Evolutionary conservation across 1,140 invertebrate genomes (phyloP).

Genomic region (Microvelia longipes): DNA sequence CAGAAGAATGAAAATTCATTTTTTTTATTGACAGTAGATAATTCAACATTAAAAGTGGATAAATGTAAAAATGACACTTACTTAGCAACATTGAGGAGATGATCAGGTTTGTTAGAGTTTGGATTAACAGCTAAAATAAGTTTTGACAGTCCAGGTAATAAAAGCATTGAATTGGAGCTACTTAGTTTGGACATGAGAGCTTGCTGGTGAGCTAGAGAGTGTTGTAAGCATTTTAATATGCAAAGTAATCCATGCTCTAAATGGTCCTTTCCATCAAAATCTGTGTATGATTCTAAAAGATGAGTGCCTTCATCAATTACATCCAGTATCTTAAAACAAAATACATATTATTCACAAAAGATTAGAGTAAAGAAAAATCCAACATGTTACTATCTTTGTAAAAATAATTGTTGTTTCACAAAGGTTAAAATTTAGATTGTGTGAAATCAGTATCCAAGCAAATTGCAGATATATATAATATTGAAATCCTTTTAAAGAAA

Average conservation of each 20-base stretch:
- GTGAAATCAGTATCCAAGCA: too few species aligned
- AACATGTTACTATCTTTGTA: too few species aligned
- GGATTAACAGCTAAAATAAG: conserved; percentile 70
- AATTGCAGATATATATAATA: too few species aligned
- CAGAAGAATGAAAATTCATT: too few species aligned
- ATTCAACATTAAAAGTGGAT: too few species aligned
- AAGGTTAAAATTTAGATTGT: too few species aligned
- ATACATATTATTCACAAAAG: too few species aligned
- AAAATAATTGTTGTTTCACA: too few species aligned
- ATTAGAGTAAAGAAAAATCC: too few species aligned
- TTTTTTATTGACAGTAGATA: too few species aligned
- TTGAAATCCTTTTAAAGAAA: too few species aligned
- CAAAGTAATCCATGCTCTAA: conserved; percentile 49
- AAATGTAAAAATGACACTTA: conserved; percentile 25
- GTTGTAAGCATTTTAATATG: conserved; percentile 50
- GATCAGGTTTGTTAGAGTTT: conserved; percentile 53
- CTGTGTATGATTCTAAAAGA: conserved; percentile 52
- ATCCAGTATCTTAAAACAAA: conserved; percentile 39
- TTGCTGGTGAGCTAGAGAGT: conserved; percentile 43
- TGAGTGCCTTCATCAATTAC: conserved; percentile 65
- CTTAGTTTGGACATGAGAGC: conserved; percentile 44
- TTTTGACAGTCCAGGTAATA: conserved; percentile 59
- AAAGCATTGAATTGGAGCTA: conserved; percentile 35
- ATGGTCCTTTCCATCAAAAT: conserved; percentile 46
- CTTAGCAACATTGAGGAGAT: conserved; percentile 62